Evolutionary conservation across 2,113 vertebrate genomes (phyloP).

Genomic region (Lanius ludovicianus): DNA sequence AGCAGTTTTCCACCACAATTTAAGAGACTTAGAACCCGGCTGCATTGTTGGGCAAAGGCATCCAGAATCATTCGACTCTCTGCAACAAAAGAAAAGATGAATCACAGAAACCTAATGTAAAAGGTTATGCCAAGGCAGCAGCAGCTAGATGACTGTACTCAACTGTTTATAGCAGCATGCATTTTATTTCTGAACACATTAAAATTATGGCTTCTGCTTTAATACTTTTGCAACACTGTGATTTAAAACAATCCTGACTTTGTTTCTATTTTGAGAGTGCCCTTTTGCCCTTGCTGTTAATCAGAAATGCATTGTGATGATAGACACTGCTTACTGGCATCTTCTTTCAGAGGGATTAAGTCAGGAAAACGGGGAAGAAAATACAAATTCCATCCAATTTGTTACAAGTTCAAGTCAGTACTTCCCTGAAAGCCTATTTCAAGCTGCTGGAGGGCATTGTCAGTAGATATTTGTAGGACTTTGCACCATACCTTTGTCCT

Average conservation of each 20-base stretch:
- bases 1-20: slow-evolving; percentile 92
- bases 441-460: neutral
- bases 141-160: neutral
- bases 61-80: slow-evolving; percentile 96
- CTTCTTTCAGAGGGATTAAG: slow-evolving; percentile 28
- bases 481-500: neutral
- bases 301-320: slow-evolving; percentile 59
- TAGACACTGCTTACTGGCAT: slow-evolving; percentile 24
- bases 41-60: slow-evolving; percentile 97
- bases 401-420: slow-evolving; percentile 1
- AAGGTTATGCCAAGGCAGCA: slow-evolving; percentile 2
- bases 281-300: slow-evolving; percentile 72
- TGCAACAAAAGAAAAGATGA: slow-evolving; percentile 70
- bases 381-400: neutral
- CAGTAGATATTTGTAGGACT: neutral
- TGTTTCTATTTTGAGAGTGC: slow-evolving; percentile 72
- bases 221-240: slow-evolving; percentile 51
- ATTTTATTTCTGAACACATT: slow-evolving; percentile 34
- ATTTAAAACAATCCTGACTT: slow-evolving; percentile 69
- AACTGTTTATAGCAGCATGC: slow-evolving; percentile 30
- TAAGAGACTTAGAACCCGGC: slow-evolving; percentile 94
- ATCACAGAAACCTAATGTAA: slow-evolving; percentile 43
- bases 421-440: neutral
- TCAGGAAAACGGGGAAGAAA: slow-evolving; percentile 17
- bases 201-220: slow-evolving; percentile 34